Evolutionary conservation across 2,888 invertebrate genomes (phyloP).

Genomic region (Scelioninae gen. 1): DNA sequence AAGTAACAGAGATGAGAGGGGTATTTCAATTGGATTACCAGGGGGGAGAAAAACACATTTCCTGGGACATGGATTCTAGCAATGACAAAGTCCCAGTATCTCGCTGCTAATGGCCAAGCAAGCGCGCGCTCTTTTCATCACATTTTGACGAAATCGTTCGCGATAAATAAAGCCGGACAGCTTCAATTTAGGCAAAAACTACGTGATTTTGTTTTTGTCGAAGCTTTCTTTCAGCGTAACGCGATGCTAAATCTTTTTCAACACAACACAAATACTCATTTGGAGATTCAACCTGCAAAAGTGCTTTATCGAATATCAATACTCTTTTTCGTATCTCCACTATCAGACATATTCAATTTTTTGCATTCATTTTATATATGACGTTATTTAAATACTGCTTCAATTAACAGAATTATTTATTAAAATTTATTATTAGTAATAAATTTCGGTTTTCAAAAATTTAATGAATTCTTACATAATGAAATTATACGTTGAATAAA

Average conservation of each 20-base stretch:
- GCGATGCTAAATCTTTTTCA: slow-evolving; percentile 52
- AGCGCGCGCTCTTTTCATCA: slow-evolving; percentile 73
- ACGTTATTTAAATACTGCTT: slow-evolving; percentile 29
- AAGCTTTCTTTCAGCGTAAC: slow-evolving; percentile 55
- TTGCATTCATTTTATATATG: slow-evolving; percentile 4
- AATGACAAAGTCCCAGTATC: slow-evolving; percentile 80
- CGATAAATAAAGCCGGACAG: slow-evolving; percentile 81
- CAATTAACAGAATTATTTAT: slow-evolving; percentile 40
- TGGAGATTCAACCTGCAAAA: slow-evolving; percentile 21
- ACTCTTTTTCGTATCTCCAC: slow-evolving; percentile 12
- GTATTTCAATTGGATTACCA: slow-evolving; percentile 80
- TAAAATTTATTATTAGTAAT: too few species aligned
- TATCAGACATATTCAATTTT: slow-evolving; percentile 43
- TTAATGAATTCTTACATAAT: neutral
- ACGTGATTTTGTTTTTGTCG: slow-evolving; percentile 66
- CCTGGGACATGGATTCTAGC: slow-evolving; percentile 70
- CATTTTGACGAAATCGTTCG: slow-evolving; percentile 79
- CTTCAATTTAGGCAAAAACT: slow-evolving; percentile 75
- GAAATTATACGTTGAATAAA: too few species aligned
- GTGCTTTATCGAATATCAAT: slow-evolving; percentile 51
- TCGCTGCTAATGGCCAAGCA: slow-evolving; percentile 79
- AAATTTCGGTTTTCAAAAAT: slow-evolving; percentile 1
- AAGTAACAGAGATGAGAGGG: too few species aligned
- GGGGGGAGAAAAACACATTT: slow-evolving; percentile 73
- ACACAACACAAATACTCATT: slow-evolving; percentile 15